Conservation (phyloP, 2,113 vertebrate genomes). For the Poecilia latipinna region DNA sequence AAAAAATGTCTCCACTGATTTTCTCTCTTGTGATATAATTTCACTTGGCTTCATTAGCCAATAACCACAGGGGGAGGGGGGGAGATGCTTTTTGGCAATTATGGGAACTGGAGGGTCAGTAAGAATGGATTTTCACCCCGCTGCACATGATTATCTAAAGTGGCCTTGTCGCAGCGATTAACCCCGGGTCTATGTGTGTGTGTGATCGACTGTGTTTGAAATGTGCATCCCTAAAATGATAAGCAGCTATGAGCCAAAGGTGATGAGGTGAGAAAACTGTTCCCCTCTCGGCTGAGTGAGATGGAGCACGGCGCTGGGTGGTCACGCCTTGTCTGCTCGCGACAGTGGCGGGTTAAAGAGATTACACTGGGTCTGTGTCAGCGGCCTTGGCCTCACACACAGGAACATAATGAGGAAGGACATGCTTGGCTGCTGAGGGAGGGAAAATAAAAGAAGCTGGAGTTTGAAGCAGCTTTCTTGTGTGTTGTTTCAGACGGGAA, state of each 20-base stretch:
- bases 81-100: constrained; percentile 54
- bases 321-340: constrained; percentile 85
- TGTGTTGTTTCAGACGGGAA: constrained; percentile 55
- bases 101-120: constrained; percentile 61
- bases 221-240: constrained; percentile 53
- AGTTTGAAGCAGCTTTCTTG: constrained; percentile 76
- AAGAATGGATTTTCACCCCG: constrained; percentile 60
- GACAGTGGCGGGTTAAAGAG: constrained; percentile 91
- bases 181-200: constrained; percentile 25
- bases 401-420: constrained; percentile 88
- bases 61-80: constrained; percentile 40
- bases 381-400: constrained; percentile 85
- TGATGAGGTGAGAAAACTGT: constrained; percentile 57
- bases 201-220: constrained; percentile 36
- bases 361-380: constrained; percentile 91
- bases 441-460: constrained; percentile 66
- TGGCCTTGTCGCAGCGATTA: constrained; percentile 67
- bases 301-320: constrained; percentile 86
- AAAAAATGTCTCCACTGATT: constrained; percentile 46
- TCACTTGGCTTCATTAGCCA: constrained; percentile 75
- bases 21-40: constrained; percentile 54
- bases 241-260: constrained; percentile 49
- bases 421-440: constrained; percentile 81
- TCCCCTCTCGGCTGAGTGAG: constrained; percentile 74
- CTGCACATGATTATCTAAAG: constrained; percentile 62